Evolutionary conservation across 2,888 invertebrate species (phyloP).

Genomic region (Lampropteryx suffumata): DNA sequence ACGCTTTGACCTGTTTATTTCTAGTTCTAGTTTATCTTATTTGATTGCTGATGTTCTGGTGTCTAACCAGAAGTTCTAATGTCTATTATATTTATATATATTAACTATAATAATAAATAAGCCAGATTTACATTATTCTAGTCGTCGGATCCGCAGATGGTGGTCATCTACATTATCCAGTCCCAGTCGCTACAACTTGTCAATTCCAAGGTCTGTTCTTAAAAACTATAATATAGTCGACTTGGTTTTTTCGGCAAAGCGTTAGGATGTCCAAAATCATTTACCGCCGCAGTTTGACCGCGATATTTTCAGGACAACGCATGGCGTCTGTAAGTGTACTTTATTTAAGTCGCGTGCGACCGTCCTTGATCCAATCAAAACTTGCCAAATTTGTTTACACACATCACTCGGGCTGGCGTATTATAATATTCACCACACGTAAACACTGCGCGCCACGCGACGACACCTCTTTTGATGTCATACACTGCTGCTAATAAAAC

Average conservation of each 20-base stretch:
- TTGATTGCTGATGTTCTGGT: slow-evolving; percentile 6
- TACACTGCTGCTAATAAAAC: slow-evolving; percentile 67
- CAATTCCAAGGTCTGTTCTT: not conserved
- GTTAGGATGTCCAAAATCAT: too few species aligned
- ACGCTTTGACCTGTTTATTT: slow-evolving; percentile 23
- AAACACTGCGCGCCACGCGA: slow-evolving; percentile 59
- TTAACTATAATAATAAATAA: too few species aligned
- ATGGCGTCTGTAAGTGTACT: slow-evolving; percentile 18
- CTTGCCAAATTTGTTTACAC: slow-evolving; percentile 78
- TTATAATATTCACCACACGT: slow-evolving; percentile 72
- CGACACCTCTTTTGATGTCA: slow-evolving; percentile 71
- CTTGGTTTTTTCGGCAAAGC: too few species aligned
- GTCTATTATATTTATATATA: too few species aligned
- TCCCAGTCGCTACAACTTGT: too few species aligned
- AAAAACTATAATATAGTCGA: too few species aligned
- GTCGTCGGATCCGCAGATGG: too few species aligned
- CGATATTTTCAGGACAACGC: not conserved
- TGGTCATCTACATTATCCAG: too few species aligned
- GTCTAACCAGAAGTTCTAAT: not conserved
- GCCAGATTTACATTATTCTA: too few species aligned
- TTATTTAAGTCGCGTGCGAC: slow-evolving; percentile 63
- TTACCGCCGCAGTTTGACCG: not conserved
- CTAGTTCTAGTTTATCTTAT: slow-evolving; percentile 8
- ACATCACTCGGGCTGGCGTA: slow-evolving; percentile 55
- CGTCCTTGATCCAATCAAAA: slow-evolving; percentile 74